A percentile compares a stretch with the other conserved stretches of the same genome.
phyloP scores from a whole-genome alignment of 1,140 invertebrate species.

The Drosophila hydei region DNA sequence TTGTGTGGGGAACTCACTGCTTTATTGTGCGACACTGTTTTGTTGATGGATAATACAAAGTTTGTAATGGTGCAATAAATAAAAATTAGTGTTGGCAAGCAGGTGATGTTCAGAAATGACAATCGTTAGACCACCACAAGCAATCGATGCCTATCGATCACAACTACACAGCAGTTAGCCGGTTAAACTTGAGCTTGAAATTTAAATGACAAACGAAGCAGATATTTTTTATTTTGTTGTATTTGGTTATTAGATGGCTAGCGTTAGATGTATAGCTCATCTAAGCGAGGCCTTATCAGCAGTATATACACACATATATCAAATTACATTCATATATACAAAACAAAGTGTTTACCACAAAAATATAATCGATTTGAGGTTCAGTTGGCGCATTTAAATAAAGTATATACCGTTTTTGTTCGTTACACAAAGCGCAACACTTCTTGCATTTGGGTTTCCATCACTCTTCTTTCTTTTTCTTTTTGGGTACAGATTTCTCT shows the following conservation, averaged over 20 bases:
- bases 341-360: constrained; percentile 41
- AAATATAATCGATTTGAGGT: constrained; percentile 72
- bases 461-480: constrained; percentile 63
- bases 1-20: background rate
- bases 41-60: constrained; percentile 14
- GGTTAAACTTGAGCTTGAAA: background rate
- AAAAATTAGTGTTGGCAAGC: constrained; percentile 16
- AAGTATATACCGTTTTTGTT: constrained; percentile 76
- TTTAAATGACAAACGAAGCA: constrained; percentile 2
- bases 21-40: constrained; percentile 21
- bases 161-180: background rate
- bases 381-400: constrained; percentile 67
- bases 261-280: constrained; percentile 49
- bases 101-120: background rate
- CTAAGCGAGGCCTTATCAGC: constrained; percentile 46
- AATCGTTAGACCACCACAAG: constrained; percentile 23
- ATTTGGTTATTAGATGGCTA: constrained; percentile 50
- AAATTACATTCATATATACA: constrained; percentile 41
- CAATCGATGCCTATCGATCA: background rate
- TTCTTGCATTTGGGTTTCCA: background rate
- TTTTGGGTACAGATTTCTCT: constrained; percentile 60
- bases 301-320: constrained; percentile 46
- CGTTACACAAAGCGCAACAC: constrained; percentile 53
- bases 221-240: constrained; percentile 25
- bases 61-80: constrained; percentile 6